phyloP scores from a whole-genome alignment of 2,113 vertebrate species.

The Nothobranchius kuhntae region DNA sequence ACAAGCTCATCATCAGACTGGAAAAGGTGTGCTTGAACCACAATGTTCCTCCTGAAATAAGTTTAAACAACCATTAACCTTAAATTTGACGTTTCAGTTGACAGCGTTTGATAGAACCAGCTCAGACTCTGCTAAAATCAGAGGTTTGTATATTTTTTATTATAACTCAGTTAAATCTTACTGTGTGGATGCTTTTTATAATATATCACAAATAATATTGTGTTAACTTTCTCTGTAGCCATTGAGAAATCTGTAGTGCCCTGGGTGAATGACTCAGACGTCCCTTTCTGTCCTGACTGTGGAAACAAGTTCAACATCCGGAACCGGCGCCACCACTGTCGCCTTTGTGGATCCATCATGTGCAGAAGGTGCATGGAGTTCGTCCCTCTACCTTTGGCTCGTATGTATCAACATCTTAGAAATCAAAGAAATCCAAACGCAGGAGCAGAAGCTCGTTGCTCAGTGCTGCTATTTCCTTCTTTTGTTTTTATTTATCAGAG shows the following conservation, averaged over 20 bases:
- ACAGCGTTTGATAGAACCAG: constrained; percentile 93
- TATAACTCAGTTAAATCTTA: neutral
- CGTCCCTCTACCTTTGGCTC: constrained; percentile 87
- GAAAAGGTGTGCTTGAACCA: constrained; percentile 85
- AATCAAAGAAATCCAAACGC: neutral
- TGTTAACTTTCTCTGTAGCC: constrained; percentile 70
- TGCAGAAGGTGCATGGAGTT: constrained; percentile 94
- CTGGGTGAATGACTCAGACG: constrained; percentile 96
- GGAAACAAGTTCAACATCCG: constrained; percentile 93
- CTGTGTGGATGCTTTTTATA: neutral
- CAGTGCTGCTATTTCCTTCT: neutral
- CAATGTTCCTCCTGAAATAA: neutral
- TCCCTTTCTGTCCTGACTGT: constrained; percentile 97
- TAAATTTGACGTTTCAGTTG: constrained; percentile 77
- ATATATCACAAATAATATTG: neutral
- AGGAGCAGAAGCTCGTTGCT: neutral
- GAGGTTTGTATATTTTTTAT: constrained; percentile 81
- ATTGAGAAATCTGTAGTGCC: constrained; percentile 95
- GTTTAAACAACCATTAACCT: neutral
- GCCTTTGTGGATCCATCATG: constrained; percentile 97
- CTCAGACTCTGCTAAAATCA: constrained; percentile 89
- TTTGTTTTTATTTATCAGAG: constrained; percentile 68
- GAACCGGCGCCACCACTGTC: constrained; percentile 95
- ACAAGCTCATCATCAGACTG: constrained; percentile 96
- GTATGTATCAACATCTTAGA: constrained; percentile 74